These are phyloP conservation scores for Cryptocheilus praepositus DNA, from an alignment of 2,888 invertebrate genomes.

Conservation along the genomic window DNA sequence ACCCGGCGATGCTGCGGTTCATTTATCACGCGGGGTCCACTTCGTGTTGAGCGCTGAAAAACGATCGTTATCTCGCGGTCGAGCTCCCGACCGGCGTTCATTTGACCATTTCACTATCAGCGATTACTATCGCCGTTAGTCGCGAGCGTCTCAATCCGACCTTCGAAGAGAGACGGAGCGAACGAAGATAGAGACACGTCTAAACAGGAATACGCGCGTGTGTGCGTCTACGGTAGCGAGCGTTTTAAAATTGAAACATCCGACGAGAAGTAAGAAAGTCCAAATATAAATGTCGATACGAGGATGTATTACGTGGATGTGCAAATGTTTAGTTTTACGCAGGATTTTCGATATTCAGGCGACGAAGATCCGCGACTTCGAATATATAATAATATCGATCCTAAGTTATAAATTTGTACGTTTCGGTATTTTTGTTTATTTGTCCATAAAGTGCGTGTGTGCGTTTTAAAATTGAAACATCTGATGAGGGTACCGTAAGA, in stretches of 20 bases:
- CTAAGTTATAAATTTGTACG: too few species aligned
- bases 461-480: too few species aligned
- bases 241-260: slow-evolving; percentile 52
- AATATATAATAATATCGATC: too few species aligned
- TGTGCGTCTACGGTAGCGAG: slow-evolving; percentile 50
- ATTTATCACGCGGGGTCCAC: slow-evolving; percentile 47
- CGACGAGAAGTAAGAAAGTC: too few species aligned
- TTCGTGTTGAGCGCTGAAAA: slow-evolving; percentile 51
- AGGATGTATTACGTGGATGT: too few species aligned
- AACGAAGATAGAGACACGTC: slow-evolving; percentile 22
- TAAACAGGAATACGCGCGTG: slow-evolving; percentile 15
- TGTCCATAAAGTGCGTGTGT: too few species aligned
- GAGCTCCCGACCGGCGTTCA: slow-evolving; percentile 47
- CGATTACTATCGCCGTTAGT: slow-evolving; percentile 46
- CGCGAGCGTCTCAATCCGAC: slow-evolving; percentile 55
- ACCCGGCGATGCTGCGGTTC: slow-evolving; percentile 24
- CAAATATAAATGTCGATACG: too few species aligned
- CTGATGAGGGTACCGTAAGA: too few species aligned
- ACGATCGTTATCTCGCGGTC: slow-evolving; percentile 54
- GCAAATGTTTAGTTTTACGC: too few species aligned
- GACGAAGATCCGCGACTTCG: too few species aligned
- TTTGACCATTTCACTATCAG: slow-evolving; percentile 58
- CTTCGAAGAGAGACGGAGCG: slow-evolving; percentile 24
- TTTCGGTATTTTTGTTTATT: too few species aligned
- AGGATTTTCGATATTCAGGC: too few species aligned